Base-by-base conservation (phyloP, 2,113 vertebrate species). In the Antigone vipio region DNA sequence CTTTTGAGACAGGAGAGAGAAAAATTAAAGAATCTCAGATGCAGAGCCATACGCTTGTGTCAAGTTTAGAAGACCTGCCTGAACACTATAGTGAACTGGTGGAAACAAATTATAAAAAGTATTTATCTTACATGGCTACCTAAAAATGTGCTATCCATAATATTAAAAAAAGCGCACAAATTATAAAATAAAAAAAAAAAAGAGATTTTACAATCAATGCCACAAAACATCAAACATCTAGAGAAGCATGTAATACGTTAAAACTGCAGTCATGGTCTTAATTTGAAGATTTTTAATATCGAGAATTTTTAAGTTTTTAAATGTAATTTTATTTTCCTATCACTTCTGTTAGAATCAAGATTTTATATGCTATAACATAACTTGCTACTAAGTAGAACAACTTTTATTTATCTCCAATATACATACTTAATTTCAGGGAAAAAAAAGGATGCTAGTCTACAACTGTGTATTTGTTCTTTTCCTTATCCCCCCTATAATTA, bases 141-240 rank as follows among this genome's bases (percentile, higher is more conserved):
- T 42, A 66, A 95, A 93, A 92, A 88, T 47, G 26, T 72, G 71
- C 38, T 93, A 66, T 21, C 63, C 15, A 4, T 71, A 88, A 67
- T 56, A 85, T 29, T 32, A 45, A 63, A 84, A 76, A 47, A 91
- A 93, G 58, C 63, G 79, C 86, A 96, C 44, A 89, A 93, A 95
- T 78, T 89, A 80, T 80, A 96, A 91, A 92, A 84, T 74, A 50
- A 58, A 88, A 35, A 86, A 17, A 1, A 38, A 40, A 23, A 59
- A 73, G 20, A 78, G 66, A 82, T 81, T 93, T 92, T 94, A 87
- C 84, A 92, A 87, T 85, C 73, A 89, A 91, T 85, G 89, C 69
- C 29, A 6, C 53, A 87, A 74, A 91, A 42, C 29, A 88, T 68
- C 55, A 91, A 56, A 6, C 56, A 88, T n/a, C 50, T 88, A 81